Conservation (phyloP, 1,140 invertebrate species). For the Drosophila burlai region DNA sequence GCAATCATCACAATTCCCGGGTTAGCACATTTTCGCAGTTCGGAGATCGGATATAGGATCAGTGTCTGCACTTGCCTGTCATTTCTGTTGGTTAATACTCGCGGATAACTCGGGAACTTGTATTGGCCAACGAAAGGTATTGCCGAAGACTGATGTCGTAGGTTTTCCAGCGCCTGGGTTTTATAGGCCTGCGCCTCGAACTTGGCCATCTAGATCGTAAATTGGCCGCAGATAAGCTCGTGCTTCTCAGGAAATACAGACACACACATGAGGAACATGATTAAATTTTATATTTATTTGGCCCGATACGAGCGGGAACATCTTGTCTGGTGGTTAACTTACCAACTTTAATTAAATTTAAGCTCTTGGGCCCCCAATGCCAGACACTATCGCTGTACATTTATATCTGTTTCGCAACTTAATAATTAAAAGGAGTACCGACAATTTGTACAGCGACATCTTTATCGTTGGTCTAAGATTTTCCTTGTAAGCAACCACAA, state of each 20-base stretch:
- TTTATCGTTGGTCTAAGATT: slow-evolving; percentile 14
- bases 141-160: slow-evolving; percentile 39
- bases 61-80: slow-evolving; percentile 44
- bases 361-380: slow-evolving; percentile 6
- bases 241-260: slow-evolving; percentile 29
- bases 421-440: slow-evolving; percentile 28
- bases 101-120: slow-evolving; percentile 1
- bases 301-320: slow-evolving; percentile 23
- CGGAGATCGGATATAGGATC: too few relatives aligned
- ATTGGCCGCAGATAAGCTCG: slow-evolving; percentile 38
- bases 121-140: slow-evolving; percentile 36
- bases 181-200: slow-evolving; percentile 27
- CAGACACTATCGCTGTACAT: slow-evolving; percentile 6
- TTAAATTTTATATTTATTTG: slow-evolving; percentile 65
- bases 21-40: neutral
- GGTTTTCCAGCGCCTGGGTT: slow-evolving; percentile 35
- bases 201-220: slow-evolving; percentile 37
- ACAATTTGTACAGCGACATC: neutral
- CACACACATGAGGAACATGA: slow-evolving; percentile 32
- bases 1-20: neutral
- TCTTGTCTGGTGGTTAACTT: slow-evolving; percentile 33
- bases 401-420: slow-evolving; percentile 41
- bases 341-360: slow-evolving; percentile 68
- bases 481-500: slow-evolving; percentile 16
- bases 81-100: slow-evolving; percentile 26